A percentile compares a stretch with the other conserved stretches of the same genome.
phyloP scores from a whole-genome alignment of 2,888 invertebrate genomes.

The Elmis aenea region DNA sequence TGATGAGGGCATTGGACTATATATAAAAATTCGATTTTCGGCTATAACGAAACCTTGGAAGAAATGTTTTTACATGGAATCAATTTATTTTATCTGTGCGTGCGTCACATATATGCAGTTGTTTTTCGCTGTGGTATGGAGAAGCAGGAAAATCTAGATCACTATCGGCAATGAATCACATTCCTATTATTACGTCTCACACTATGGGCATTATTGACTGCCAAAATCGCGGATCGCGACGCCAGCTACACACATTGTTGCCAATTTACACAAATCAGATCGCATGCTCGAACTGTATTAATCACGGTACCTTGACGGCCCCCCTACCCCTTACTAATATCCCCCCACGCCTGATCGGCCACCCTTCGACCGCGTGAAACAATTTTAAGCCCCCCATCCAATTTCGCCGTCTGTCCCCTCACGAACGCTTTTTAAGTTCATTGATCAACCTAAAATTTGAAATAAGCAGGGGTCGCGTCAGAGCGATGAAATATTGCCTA shows the following conservation, averaged over 20 bases:
- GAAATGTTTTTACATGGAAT: no score
- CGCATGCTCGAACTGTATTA: conserved; percentile 53
- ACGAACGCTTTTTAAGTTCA: conserved; percentile 38
- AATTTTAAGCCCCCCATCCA: conserved; percentile 33
- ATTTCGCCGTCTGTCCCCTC: conserved; percentile 24
- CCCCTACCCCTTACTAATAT: conserved; percentile 37
- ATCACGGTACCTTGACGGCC: conserved; percentile 51
- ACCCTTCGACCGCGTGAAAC: conserved; percentile 38
- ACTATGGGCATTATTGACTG: conserved; percentile 36
- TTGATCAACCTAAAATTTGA: conserved; percentile 40
- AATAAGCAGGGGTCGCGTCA: conserved; percentile 34
- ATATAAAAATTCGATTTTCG: no score
- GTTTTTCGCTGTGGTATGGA: no score
- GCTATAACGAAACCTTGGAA: no score
- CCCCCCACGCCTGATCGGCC: conserved; percentile 34
- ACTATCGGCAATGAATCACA: no score
- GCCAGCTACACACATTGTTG: conserved; percentile 35
- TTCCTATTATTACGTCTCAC: background rate
- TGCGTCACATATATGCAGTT: no score
- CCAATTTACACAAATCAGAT: conserved; percentile 49
- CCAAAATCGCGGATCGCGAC: conserved; percentile 34
- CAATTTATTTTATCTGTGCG: no score
- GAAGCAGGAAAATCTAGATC: no score
- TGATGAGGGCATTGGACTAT: no score
- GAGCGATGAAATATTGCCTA: conserved; percentile 35